Evolutionary conservation across 2,113 vertebrate species (phyloP).

Genomic region (Lophius piscatorius): DNA sequence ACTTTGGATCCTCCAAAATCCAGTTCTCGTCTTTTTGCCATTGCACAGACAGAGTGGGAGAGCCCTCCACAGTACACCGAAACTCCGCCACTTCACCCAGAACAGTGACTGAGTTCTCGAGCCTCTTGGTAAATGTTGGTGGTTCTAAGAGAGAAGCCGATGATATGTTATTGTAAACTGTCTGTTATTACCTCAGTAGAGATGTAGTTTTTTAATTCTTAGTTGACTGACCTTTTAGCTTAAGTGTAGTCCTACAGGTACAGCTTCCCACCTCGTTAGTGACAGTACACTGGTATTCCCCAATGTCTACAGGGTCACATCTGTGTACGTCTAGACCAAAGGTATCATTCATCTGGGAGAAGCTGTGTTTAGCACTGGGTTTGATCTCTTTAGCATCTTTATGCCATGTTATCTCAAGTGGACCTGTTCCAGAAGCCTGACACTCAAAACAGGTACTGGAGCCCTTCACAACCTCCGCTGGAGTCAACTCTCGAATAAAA

Average conservation of each 20-base stretch:
- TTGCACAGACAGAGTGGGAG: conserved; percentile 87
- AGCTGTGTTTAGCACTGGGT: conserved; percentile 88
- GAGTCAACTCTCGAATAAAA: conserved; percentile 84
- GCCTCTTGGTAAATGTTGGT: conserved; percentile 88
- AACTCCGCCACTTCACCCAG: conserved; percentile 87
- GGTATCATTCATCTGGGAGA: conserved; percentile 81
- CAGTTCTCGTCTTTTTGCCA: conserved; percentile 97
- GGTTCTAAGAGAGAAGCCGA: conserved; percentile 83
- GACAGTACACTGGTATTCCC: conserved; percentile 93
- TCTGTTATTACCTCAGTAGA: neutral
- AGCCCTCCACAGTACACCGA: conserved; percentile 84
- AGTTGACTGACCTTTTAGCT: conserved; percentile 91
- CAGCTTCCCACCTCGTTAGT: conserved; percentile 93
- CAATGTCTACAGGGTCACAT: conserved; percentile 88
- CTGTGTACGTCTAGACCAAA: conserved; percentile 87
- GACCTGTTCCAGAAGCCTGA: conserved; percentile 88
- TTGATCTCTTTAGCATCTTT: conserved; percentile 93
- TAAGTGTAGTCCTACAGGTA: conserved; percentile 85
- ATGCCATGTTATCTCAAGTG: conserved; percentile 92
- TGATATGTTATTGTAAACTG: conserved; percentile 28
- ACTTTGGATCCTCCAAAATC: conserved; percentile 87
- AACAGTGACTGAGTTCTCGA: conserved; percentile 86
- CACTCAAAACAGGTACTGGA: conserved; percentile 84
- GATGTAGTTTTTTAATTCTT: neutral
- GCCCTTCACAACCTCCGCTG: conserved; percentile 87